Conservation (phyloP, 64 coral and sea anemone genomes). For the Astreopora myriophthalma region DNA sequence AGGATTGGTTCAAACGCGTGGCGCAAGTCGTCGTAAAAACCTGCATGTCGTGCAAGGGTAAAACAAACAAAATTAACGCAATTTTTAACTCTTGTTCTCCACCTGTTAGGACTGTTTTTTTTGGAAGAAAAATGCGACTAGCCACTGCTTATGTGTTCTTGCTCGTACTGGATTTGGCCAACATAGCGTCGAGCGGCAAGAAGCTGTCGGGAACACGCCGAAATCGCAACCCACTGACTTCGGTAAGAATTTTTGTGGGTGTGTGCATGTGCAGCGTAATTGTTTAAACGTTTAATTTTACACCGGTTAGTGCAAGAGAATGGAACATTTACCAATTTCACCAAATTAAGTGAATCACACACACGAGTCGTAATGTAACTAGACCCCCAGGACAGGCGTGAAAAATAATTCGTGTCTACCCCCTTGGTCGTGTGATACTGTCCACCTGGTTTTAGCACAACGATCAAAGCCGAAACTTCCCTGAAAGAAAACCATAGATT, state of each 20-base stretch:
- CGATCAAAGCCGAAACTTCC: too few relatives aligned
- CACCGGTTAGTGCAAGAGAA: background rate
- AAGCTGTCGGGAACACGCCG: background rate
- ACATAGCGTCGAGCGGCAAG: background rate
- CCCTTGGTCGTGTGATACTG: background rate
- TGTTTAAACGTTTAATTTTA: background rate
- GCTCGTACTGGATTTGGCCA: slow-evolving; percentile 2
- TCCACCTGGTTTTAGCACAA: background rate
- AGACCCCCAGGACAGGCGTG: background rate
- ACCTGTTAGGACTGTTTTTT: background rate
- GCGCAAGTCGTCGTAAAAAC: background rate
- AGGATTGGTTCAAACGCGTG: background rate
- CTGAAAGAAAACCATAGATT: too few relatives aligned
- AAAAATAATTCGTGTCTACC: background rate
- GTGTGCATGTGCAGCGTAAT: background rate
- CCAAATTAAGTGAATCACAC: background rate
- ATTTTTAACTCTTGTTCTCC: background rate
- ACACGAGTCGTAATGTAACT: background rate
- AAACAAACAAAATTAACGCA: background rate
- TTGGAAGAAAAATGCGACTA: background rate
- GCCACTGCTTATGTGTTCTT: background rate
- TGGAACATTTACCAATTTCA: background rate
- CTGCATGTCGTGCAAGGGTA: background rate
- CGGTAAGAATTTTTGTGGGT: background rate
- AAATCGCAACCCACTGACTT: background rate